Conservation (phyloP, 2,113 vertebrate species). For the Colaptes auratus region DNA sequence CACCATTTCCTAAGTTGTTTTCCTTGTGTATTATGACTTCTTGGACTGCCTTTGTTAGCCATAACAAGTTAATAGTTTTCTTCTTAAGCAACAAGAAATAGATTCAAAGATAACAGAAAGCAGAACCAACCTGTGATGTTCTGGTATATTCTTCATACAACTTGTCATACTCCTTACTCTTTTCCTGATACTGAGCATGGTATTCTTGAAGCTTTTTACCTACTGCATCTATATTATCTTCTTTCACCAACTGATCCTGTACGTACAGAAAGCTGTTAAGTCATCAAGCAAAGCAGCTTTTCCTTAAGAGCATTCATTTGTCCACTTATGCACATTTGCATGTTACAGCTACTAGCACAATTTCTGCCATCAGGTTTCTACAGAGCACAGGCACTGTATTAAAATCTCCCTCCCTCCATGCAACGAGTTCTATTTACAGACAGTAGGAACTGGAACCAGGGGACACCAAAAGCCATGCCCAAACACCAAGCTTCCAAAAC, state of each 20-base stretch:
- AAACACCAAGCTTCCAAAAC: neutral
- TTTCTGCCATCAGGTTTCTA: neutral
- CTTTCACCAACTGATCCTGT: conserved; percentile 87
- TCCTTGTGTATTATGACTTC: neutral
- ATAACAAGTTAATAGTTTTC: neutral
- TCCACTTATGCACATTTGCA: neutral
- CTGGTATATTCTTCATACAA: conserved; percentile 93
- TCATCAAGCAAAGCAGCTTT: conserved; percentile 36
- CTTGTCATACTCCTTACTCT: conserved; percentile 91
- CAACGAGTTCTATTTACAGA: neutral
- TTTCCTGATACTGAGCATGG: conserved; percentile 92
- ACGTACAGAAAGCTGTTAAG: conserved; percentile 36
- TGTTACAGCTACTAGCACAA: conserved; percentile 1
- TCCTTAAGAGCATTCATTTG: neutral
- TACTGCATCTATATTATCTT: conserved; percentile 90
- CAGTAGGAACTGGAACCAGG: neutral
- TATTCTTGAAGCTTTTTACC: conserved; percentile 94
- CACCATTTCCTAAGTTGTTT: neutral
- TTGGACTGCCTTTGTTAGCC: neutral
- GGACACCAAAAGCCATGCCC: neutral
- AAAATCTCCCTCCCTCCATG: neutral
- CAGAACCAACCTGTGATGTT: conserved; percentile 87
- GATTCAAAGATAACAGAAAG: neutral
- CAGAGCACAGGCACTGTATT: neutral
- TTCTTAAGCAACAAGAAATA: neutral